A percentile compares a stretch with the other conserved stretches of the same genome.
Evolutionary conservation across 2,888 invertebrate species (phyloP).

Genomic region (Hypselothyrea guttata): DNA sequence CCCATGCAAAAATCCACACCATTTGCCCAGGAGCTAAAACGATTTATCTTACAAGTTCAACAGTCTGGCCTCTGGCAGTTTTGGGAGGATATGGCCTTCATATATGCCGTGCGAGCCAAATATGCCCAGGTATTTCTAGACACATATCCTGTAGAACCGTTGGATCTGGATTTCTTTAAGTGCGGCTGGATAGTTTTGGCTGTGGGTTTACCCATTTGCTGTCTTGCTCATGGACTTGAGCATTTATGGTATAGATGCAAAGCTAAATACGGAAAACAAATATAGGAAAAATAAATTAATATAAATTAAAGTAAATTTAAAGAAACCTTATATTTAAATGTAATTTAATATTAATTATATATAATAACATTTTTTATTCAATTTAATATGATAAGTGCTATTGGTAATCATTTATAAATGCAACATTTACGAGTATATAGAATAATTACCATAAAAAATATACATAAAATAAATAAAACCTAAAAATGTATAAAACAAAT

Average conservation of each 20-base stretch:
- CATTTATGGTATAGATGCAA: slow-evolving; percentile 24
- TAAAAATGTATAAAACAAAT: too few relatives aligned
- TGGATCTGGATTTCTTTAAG: slow-evolving; percentile 69
- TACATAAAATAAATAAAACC: too few relatives aligned
- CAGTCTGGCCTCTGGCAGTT: slow-evolving; percentile 73
- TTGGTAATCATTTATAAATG: too few relatives aligned
- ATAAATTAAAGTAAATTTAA: too few relatives aligned
- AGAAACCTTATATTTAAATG: too few relatives aligned
- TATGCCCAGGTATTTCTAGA: slow-evolving; percentile 67
- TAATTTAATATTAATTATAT: too few relatives aligned
- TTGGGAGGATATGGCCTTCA: slow-evolving; percentile 77
- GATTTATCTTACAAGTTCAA: slow-evolving; percentile 56
- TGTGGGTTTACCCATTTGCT: slow-evolving; percentile 43
- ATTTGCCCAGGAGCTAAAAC: slow-evolving; percentile 50
- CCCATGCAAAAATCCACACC: slow-evolving; percentile 55
- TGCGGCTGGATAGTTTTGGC: slow-evolving; percentile 69
- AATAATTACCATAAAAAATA: too few relatives aligned
- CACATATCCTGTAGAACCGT: slow-evolving; percentile 69
- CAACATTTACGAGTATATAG: too few relatives aligned
- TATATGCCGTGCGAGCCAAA: slow-evolving; percentile 55
- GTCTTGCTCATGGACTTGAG: slow-evolving; percentile 40
- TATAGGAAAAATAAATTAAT: too few relatives aligned
- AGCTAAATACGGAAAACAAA: not conserved
- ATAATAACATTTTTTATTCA: too few relatives aligned
- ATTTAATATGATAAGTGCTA: too few relatives aligned